phyloP scores from a whole-genome alignment of 23 tunicate species.

The Oikopleura dioica region DNA sequence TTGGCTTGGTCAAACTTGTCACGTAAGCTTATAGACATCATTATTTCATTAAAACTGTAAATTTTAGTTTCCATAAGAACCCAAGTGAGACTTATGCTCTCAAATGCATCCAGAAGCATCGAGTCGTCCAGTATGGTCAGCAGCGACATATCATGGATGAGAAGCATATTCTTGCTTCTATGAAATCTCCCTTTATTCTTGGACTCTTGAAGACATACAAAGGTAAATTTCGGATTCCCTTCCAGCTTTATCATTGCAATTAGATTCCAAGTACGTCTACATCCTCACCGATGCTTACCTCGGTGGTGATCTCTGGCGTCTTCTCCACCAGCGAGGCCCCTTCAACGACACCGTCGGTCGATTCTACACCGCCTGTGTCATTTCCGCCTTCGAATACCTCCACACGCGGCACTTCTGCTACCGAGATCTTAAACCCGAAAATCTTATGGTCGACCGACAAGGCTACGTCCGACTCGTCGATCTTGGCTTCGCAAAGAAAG shows the following conservation, averaged over 20 bases:
- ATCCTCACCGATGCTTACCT: constrained; percentile 79
- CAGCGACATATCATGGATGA: constrained; percentile 73
- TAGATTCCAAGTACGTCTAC: constrained; percentile 76
- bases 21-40: too few relatives aligned
- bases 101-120: constrained; percentile 90
- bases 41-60: too few relatives aligned
- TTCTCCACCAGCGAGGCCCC: constrained; percentile 35
- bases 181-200: constrained; percentile 44
- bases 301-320: constrained; percentile 81
- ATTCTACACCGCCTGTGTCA: constrained; percentile 75
- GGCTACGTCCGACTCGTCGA: constrained; percentile 84
- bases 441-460: constrained; percentile 41
- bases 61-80: constrained; percentile 13
- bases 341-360: constrained; percentile 45
- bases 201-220: constrained; percentile 22
- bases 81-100: constrained; percentile 38
- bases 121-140: constrained; percentile 47
- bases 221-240: constrained; percentile 5
- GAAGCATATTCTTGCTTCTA: constrained; percentile 23
- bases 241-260: too few relatives aligned
- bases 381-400: constrained; percentile 76
- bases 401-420: constrained; percentile 40
- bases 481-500: constrained; percentile 68
- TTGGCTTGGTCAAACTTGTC: constrained; percentile 69
- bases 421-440: constrained; percentile 47